Evolutionary conservation across 2,113 vertebrate species (phyloP), one percentile per base, ranked within the genome.

Genomic region (Spea bombifrons): DNA sequence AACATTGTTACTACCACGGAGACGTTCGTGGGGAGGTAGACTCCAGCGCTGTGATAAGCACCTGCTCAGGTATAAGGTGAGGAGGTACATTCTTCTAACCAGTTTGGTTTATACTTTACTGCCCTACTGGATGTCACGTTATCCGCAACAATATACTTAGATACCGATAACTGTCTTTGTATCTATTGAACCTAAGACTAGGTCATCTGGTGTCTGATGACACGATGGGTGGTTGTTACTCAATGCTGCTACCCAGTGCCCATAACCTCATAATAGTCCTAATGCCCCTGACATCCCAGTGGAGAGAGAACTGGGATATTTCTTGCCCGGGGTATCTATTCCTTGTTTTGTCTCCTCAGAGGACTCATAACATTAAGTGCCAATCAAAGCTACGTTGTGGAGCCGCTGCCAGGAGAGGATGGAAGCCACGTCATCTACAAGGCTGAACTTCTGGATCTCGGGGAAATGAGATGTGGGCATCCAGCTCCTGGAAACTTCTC

Each of bases 1-100:
- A 93, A 5, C 93, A 97, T 81, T 99, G 97, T 86, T 96, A 97
- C 75, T 99, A 97, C 85, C 97, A 98, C 0, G 97, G 97, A 1
- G 82, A 17, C 0, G 95, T 99, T 81, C 84, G 85, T 71, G 92
- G 90, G n/a, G 3, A 88, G 4, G 82, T 90, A 43, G 82, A 9
- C 3, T 99, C 97, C 84, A 95, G 93, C 0, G 92, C 97, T 76
- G 87, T 81, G 0, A 89, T 98, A 78, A 99, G 97, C 88, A 88
- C 94, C 2, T 99, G 97, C 86, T 85, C 71, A 69, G 97, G 97
- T 83, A 90, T 96, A 86, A 92, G 94, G 97, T 99, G 90, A 93
- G 88, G 71, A 48, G 80, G 81, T 55, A 50, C 30, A 30, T 30
- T 30, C 30, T 30, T 30, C 30, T 30, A 30, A 30, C 30, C 30